Base-by-base conservation (phyloP, 2,113 vertebrate species). In the Oxyruncus cristatus region DNA sequence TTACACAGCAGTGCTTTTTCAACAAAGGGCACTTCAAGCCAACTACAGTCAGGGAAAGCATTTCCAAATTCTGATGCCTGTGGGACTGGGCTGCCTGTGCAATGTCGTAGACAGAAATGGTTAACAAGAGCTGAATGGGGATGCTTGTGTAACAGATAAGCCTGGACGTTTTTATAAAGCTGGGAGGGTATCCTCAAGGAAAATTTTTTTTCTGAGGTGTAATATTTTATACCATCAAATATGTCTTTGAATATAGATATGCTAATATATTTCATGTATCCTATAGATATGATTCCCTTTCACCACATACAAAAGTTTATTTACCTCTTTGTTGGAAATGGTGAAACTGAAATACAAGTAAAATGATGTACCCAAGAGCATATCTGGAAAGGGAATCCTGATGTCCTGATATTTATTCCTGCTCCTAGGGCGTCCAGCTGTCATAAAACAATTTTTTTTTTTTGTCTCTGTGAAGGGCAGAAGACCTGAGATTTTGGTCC, bases 51-150 rank as follows among this genome's bases (percentile, higher is more conserved):
- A 62, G 58, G 20, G n/a, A 84, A 77, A 71, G 14, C 12, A 28
- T 39, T 81, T 91, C 79, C 77, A 75, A 91, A 75, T 72, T 61
- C 68, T 28, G 28, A 24, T 39, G 71, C 14, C 0, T 8, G 7
- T 13, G 30, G 61, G 68, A 42, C 53, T 58, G 55, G 19, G 44
- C 55, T 80, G 58, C 20, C 83, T 63, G 3, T 35, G 68, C 3
- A 4, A 24, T 18, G 23, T 49, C 1, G 0, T 6, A 30, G 47
- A 5, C 37, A 70, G 46, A 50, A 66, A 59, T 49, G 0, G 0
- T 56, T 89, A 62, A 44, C n/a, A 70, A 37, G 42, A 30, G 30
- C 39, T 73, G 46, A 88, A 39, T 18, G 33, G 44, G 24, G 65
- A 53, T 46, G 27, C 27, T 79, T 28, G 14, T 62, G 37, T 79